phyloP scores from a whole-genome alignment of 2,888 invertebrate genomes.

The Apodemia zela region DNA sequence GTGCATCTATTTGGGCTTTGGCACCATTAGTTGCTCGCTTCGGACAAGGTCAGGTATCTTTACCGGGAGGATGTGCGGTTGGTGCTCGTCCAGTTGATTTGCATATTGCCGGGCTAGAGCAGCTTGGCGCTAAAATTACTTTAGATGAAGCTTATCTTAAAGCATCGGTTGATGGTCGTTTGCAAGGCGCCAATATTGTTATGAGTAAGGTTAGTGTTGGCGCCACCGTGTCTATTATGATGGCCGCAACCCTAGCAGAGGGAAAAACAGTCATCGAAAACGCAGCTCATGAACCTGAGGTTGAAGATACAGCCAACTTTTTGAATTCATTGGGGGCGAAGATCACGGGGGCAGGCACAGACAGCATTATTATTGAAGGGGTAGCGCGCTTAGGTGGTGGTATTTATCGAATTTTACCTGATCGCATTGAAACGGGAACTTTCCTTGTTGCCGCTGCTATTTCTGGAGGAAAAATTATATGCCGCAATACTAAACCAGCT shows the following conservation, averaged over 20 bases:
- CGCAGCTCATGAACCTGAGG: not conserved
- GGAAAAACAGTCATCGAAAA: not conserved
- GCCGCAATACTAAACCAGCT: too few species aligned
- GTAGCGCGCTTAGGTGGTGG: not conserved
- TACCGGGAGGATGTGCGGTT: too few species aligned
- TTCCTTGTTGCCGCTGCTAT: not conserved
- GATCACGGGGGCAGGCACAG: not conserved
- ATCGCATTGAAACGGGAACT: not conserved
- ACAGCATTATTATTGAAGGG: not conserved
- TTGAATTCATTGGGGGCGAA: slow-evolving; percentile 1
- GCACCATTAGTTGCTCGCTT: too few species aligned
- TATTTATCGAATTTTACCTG: not conserved
- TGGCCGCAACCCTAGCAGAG: not conserved
- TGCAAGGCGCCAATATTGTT: too few species aligned
- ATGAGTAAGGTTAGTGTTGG: too few species aligned
- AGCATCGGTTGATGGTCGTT: too few species aligned
- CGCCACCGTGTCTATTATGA: not conserved
- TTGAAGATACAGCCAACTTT: not conserved
- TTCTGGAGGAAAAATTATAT: not conserved
- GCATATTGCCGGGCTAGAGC: too few species aligned
- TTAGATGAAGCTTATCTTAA: too few species aligned
- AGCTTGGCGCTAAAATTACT: too few species aligned
- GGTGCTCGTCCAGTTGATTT: too few species aligned
- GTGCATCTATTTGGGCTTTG: too few species aligned
- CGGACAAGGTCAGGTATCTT: too few species aligned